Evolutionary conservation across 2,113 vertebrate genomes (phyloP).

Genomic region (Protomyctophum bolini): DNA sequence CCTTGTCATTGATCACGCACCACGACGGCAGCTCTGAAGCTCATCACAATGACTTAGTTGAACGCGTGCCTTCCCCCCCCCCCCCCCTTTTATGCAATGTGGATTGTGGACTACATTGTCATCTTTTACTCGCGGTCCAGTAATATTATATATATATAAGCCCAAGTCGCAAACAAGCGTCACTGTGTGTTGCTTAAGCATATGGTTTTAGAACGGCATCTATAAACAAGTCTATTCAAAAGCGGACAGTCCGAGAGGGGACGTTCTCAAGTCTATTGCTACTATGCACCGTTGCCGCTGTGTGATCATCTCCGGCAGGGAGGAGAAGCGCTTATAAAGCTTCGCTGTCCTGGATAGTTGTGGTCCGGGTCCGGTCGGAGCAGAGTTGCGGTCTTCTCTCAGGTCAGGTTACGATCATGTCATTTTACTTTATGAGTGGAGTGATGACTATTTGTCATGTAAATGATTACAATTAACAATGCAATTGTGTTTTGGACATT

Average conservation of each 20-base stretch:
- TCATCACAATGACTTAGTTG: constrained; percentile 61
- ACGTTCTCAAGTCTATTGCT: not conserved
- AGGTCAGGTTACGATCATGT: no score
- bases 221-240: no score
- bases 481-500: no score
- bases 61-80: constrained; percentile 69
- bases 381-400: constrained; percentile 14
- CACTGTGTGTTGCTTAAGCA: not conserved
- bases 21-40: constrained; percentile 36
- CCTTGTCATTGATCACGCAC: constrained; percentile 34
- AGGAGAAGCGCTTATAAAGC: constrained; percentile 50
- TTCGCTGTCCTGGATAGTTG: constrained; percentile 2
- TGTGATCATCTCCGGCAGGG: constrained; percentile 31
- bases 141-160: constrained; percentile 1
- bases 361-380: constrained; percentile 9
- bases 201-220: not conserved
- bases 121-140: constrained; percentile 7
- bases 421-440: no score
- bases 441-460: no score
- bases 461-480: no score
- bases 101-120: not conserved
- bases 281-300: constrained; percentile 71
- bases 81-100: constrained; percentile 37
- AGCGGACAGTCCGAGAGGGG: no score
- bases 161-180: not conserved